A percentile compares a stretch with the other conserved stretches of the same genome.
Conservation (phyloP, 2,888 invertebrate genomes). For the Clostera curtula region DNA sequence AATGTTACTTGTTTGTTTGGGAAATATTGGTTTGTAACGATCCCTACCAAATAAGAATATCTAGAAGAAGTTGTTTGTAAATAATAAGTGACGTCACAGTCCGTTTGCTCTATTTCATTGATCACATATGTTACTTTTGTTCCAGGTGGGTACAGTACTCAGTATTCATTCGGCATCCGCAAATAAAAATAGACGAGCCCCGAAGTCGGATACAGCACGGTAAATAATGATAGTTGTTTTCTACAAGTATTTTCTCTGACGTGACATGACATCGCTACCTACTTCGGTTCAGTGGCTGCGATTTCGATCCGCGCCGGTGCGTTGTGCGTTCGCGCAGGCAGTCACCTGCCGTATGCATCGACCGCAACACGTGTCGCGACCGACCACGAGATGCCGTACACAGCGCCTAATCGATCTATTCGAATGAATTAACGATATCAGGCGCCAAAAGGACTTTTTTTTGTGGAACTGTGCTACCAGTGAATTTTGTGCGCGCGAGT, state of each 20-base stretch:
- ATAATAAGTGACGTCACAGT: conserved; percentile 18
- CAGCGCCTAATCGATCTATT: conserved; percentile 35
- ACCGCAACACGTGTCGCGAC: conserved; percentile 37
- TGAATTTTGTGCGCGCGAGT: conserved; percentile 23
- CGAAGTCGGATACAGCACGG: conserved; percentile 38
- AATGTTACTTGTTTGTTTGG: too few relatives aligned
- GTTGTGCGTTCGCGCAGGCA: conserved; percentile 34
- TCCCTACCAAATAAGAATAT: too few relatives aligned
- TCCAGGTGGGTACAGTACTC: conserved; percentile 39
- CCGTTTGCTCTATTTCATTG: conserved; percentile 23
- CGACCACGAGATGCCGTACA: conserved; percentile 27
- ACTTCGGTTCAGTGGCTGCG: conserved; percentile 40
- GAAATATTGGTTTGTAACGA: too few relatives aligned
- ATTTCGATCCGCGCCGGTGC: conserved; percentile 36
- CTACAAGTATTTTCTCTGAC: conserved; percentile 54
- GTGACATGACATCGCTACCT: conserved; percentile 53
- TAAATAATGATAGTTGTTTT: conserved; percentile 51
- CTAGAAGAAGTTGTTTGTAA: too few relatives aligned
- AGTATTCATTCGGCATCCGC: conserved; percentile 39
- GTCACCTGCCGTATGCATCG: conserved; percentile 56
- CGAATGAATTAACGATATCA: conserved; percentile 28
- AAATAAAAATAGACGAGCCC: conserved; percentile 41
- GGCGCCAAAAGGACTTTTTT: conserved; percentile 21
- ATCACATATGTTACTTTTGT: conserved; percentile 39
- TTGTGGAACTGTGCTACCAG: conserved; percentile 27